Evolutionary conservation across 2,113 vertebrate genomes (phyloP).

Genomic region (Melanerpes formicivorus): DNA sequence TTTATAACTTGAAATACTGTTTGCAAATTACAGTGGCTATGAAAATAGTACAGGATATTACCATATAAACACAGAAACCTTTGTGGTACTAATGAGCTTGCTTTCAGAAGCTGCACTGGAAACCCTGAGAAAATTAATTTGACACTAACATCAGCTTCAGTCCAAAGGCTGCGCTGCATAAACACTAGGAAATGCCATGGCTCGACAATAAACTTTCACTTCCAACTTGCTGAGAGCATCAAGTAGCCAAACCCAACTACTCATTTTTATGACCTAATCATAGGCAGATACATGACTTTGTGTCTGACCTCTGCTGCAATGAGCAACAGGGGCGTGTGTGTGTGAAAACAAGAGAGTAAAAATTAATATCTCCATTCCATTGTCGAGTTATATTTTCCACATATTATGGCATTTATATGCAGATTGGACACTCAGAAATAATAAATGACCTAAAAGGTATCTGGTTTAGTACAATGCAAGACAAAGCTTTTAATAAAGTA

Average conservation of each 20-base stretch:
- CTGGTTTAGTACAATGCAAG: not conserved
- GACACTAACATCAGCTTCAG: conserved; percentile 21
- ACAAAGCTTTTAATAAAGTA: not conserved
- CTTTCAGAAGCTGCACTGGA: conserved; percentile 23
- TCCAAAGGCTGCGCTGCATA: conserved; percentile 20
- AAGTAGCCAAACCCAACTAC: not conserved
- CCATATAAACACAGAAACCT: conserved; percentile 52
- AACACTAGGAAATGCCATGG: conserved; percentile 23
- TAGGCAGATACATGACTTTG: not conserved
- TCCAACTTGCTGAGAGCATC: not conserved
- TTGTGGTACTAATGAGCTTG: conserved; percentile 38
- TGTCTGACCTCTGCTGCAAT: not conserved
- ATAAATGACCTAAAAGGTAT: not conserved
- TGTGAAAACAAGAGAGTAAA: not conserved
- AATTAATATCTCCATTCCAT: not conserved
- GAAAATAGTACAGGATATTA: conserved; percentile 38
- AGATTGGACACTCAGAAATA: not conserved
- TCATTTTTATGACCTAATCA: not conserved
- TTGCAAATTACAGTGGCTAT: conserved; percentile 12
- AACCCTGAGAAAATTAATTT: conserved; percentile 21
- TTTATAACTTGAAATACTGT: conserved; percentile 43
- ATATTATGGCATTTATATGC: not conserved
- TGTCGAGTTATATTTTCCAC: not conserved
- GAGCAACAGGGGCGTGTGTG: not conserved
- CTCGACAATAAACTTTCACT: not conserved